Base-by-base conservation (phyloP, 2,888 invertebrate species). In the Ichneumoninae sp. region DNA sequence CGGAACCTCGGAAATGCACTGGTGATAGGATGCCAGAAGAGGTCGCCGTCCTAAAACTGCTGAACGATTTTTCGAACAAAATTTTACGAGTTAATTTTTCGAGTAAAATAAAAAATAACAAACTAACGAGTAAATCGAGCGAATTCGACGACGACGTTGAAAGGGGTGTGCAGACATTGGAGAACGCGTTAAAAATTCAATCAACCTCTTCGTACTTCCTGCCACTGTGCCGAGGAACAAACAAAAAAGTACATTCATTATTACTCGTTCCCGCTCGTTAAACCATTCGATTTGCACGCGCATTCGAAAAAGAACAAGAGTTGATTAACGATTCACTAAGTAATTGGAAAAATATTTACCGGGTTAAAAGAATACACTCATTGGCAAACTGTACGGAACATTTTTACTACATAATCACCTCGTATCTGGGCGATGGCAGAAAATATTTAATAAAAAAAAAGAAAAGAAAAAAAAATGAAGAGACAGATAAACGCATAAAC, bases 391-490 rank as follows among this genome's bases (percentile, higher is more conserved):
- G n/a, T 47, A 36, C 10, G 57, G 13, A 22, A 71, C 40, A 65
- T n/a, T 10, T 8, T 13, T 16, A 33, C 5, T 40, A 26, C 16
- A 62, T 36, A 33, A 78, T 70, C 40, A 62, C 33, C 13, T 44
- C 70, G 47, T 22, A 57, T 19, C 36, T 30, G 57, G 68, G 57
- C 44, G 47, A 69, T 44, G 40, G 57, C 22, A 36, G 40, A 72
- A 65, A 44, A 70, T 7, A 30, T 26, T 16, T 26, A 62, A 52
- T 52, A 26, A 26, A 54, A 30, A 3, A 33, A 50, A 33, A 54
- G n/a, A 33, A n/a, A 3, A 54, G 22, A 8, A 30, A 36, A 36
- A 40, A 40, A 8, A 10, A 10, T 40, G 10, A 1, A 40, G 40
- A 8, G 40, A 40, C 8, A 10, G 33, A 36, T 10, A 62, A 30